phyloP scores from a whole-genome alignment of 2,888 invertebrate species.

The Chrysodeixis includens region DNA sequence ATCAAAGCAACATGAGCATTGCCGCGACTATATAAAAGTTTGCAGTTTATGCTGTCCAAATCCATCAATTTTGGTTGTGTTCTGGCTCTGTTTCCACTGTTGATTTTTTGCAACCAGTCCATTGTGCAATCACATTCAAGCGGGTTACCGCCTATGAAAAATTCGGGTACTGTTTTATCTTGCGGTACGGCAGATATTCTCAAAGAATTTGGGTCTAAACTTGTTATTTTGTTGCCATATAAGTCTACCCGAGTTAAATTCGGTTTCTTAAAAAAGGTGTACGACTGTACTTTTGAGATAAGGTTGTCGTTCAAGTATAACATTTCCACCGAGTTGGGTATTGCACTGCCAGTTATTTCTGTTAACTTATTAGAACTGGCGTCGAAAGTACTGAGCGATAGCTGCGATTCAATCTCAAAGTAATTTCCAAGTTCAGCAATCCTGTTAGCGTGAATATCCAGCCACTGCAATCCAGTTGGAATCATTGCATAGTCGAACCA shows the following conservation, averaged over 20 bases:
- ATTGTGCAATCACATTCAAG: conserved; percentile 96
- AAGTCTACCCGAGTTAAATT: conserved; percentile 95
- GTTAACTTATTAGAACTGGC: conserved; percentile 94
- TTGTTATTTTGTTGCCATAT: conserved; percentile 94
- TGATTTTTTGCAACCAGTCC: conserved; percentile 96
- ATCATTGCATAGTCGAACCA: conserved; percentile 96
- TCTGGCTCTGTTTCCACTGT: conserved; percentile 92
- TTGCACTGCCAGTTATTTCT: conserved; percentile 94
- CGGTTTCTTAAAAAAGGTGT: conserved; percentile 96
- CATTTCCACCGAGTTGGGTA: conserved; percentile 95
- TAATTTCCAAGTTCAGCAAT: conserved; percentile 95
- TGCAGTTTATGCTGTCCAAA: conserved; percentile 94
- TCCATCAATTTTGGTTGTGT: conserved; percentile 95
- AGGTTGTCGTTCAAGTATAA: conserved; percentile 94
- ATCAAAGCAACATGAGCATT: conserved; percentile 93
- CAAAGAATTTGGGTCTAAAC: conserved; percentile 93
- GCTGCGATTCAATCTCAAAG: conserved; percentile 94
- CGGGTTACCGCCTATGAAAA: conserved; percentile 95
- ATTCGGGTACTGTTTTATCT: conserved; percentile 93
- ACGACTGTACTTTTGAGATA: conserved; percentile 95
- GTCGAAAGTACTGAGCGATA: conserved; percentile 94
- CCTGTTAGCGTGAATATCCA: conserved; percentile 95
- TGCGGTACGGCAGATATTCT: conserved; percentile 93
- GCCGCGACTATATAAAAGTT: conserved; percentile 93
- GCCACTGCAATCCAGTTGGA: conserved; percentile 95